Conservation (phyloP, 2,888 invertebrate species). For the Phytoseiulus persimilis region DNA sequence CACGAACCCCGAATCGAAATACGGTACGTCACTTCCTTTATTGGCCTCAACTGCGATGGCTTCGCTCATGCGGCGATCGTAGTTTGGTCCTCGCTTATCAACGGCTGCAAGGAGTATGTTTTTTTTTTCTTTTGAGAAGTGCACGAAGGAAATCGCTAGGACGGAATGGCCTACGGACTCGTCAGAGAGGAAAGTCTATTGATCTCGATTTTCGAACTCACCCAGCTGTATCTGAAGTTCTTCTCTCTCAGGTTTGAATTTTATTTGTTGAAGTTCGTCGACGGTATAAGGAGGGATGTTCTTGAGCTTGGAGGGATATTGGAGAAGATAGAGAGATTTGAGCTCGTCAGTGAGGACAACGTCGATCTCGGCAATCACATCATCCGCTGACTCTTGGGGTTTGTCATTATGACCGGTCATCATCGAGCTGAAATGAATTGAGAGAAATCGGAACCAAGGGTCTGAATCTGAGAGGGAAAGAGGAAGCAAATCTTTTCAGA, state of each 20-base stretch:
- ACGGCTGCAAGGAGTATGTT: neutral
- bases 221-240: conserved; percentile 23
- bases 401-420: neutral
- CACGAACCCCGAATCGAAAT: conserved; percentile 15
- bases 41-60: conserved; percentile 18
- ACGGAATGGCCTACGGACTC: too few relatives aligned
- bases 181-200: too few relatives aligned
- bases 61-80: conserved; percentile 21
- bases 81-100: neutral
- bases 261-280: neutral
- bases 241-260: conserved; percentile 25
- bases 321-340: conserved; percentile 13
- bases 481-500: too few relatives aligned
- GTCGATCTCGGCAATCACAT: conserved; percentile 19
- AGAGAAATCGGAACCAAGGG: too few relatives aligned
- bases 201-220: neutral
- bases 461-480: too few relatives aligned
- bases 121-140: too few relatives aligned
- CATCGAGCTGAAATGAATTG: neutral
- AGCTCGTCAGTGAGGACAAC: conserved; percentile 9
- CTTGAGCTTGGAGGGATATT: neutral
- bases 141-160: too few relatives aligned
- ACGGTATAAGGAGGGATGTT: conserved; percentile 11
- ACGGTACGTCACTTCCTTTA: neutral
- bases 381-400: neutral